These are phyloP conservation scores for Odontocolon sp. DNA, from an alignment of 2,888 invertebrate species.

Conservation along the genomic window DNA sequence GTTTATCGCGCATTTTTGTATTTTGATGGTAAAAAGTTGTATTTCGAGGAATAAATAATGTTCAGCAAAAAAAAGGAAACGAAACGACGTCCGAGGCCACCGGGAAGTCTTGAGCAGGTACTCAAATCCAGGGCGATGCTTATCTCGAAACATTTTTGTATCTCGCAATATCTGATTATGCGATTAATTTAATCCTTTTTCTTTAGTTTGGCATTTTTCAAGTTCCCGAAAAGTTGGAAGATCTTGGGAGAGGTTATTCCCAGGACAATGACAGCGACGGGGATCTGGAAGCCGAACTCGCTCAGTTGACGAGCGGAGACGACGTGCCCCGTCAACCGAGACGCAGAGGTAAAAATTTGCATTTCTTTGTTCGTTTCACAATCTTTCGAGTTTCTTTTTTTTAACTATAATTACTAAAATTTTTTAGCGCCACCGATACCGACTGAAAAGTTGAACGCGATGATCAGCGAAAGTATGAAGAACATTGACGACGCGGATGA, in stretches of 20 bases:
- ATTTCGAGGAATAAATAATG: slow-evolving; percentile 63
- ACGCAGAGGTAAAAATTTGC: slow-evolving; percentile 69
- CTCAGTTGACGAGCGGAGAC: slow-evolving; percentile 84
- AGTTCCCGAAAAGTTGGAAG: slow-evolving; percentile 85
- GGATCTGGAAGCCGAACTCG: slow-evolving; percentile 93
- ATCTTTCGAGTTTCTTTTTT: not conserved
- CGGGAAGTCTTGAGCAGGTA: slow-evolving; percentile 76
- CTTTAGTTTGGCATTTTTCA: slow-evolving; percentile 90
- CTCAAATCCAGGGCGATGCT: not conserved
- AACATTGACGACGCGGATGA: slow-evolving; percentile 91
- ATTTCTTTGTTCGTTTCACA: not conserved
- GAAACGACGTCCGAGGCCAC: slow-evolving; percentile 69
- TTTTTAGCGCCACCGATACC: slow-evolving; percentile 80
- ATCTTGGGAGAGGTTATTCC: slow-evolving; percentile 79
- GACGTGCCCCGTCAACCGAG: slow-evolving; percentile 75
- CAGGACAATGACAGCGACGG: slow-evolving; percentile 85
- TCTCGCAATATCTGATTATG: not conserved
- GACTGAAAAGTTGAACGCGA: slow-evolving; percentile 85
- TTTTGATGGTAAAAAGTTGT: not conserved
- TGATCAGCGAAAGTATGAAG: slow-evolving; percentile 90
- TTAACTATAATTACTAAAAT: too few relatives aligned
- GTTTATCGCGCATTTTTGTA: not conserved
- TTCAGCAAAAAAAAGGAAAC: slow-evolving; percentile 75
- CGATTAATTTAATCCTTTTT: slow-evolving; percentile 9
- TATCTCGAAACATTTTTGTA: too few relatives aligned